These are phyloP conservation scores for Aporophyla lueneburgensis DNA, from an alignment of 2,888 invertebrate species.

Conservation along the genomic window DNA sequence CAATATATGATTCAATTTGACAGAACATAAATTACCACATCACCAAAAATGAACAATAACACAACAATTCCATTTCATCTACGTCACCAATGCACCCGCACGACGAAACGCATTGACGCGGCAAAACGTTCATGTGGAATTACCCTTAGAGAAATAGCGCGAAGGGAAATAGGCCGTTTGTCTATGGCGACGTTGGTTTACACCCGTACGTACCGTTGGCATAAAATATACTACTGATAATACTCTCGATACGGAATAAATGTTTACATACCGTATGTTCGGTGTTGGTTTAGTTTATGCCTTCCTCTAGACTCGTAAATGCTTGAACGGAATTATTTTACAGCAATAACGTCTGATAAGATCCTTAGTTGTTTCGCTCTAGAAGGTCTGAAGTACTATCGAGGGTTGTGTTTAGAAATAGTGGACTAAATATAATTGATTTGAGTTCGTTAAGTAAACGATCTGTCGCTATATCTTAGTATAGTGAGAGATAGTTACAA, in stretches of 20 bases:
- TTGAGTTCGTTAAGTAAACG: neutral
- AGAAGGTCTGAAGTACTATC: neutral
- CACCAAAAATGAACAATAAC: neutral
- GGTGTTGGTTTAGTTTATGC: slow-evolving; percentile 32
- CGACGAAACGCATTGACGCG: slow-evolving; percentile 18
- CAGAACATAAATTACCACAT: neutral
- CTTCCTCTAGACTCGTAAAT: slow-evolving; percentile 35
- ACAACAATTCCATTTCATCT: neutral
- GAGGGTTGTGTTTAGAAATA: neutral
- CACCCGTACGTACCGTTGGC: slow-evolving; percentile 41
- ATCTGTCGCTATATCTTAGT: neutral
- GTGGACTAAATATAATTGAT: neutral
- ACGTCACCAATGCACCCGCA: neutral
- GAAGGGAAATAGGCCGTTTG: slow-evolving; percentile 63
- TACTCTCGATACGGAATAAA: slow-evolving; percentile 44
- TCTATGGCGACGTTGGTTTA: slow-evolving; percentile 61
- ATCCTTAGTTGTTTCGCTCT: slow-evolving; percentile 28
- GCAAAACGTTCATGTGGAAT: slow-evolving; percentile 22
- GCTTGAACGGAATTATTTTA: slow-evolving; percentile 28
- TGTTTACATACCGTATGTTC: slow-evolving; percentile 42
- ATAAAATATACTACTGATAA: slow-evolving; percentile 51
- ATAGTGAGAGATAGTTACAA: neutral
- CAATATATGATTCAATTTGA: too few species aligned
- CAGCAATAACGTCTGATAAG: neutral
- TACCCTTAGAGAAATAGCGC: slow-evolving; percentile 55